Conservation (phyloP, 2,888 invertebrate species). For the Netelia inedita region DNA sequence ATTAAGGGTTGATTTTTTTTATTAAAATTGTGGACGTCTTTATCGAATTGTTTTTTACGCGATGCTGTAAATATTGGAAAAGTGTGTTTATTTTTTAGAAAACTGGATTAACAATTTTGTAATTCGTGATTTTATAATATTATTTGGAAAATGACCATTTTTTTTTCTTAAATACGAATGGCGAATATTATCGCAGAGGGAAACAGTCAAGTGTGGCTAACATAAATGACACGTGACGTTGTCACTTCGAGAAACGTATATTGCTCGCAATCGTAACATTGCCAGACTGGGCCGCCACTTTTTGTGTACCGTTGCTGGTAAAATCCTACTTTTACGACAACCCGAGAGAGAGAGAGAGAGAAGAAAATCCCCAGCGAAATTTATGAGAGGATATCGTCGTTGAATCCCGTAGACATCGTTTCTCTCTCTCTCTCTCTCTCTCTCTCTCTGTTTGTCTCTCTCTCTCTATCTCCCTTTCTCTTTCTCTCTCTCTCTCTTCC, state of each 20-base stretch:
- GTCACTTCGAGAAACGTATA: conserved; percentile 5
- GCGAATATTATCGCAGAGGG: not conserved
- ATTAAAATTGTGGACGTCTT: no score
- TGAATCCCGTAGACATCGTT: conserved; percentile 26
- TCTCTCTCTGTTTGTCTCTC: not conserved
- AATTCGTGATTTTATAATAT: no score
- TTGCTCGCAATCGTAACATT: conserved; percentile 28
- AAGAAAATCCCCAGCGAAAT: conserved; percentile 43
- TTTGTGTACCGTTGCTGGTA: conserved; percentile 35
- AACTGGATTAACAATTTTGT: no score
- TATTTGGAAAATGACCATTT: no score
- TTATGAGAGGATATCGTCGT: conserved; percentile 59
- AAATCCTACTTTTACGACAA: conserved; percentile 63
- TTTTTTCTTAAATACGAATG: not conserved
- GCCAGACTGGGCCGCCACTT: conserved; percentile 51
- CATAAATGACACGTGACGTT: conserved; percentile 7
- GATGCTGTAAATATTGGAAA: no score
- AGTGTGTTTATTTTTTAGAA: no score
- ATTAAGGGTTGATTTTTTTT: no score
- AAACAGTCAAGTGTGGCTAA: not conserved
- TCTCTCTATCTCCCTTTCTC: not conserved
- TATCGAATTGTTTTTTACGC: no score
- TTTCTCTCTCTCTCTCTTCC: not conserved
- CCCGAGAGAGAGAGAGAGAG: conserved; percentile 12
- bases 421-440: not conserved